These are phyloP conservation scores for Misgurnus mizolepis DNA, from an alignment of 2,113 vertebrate species.

Conservation along the genomic window DNA sequence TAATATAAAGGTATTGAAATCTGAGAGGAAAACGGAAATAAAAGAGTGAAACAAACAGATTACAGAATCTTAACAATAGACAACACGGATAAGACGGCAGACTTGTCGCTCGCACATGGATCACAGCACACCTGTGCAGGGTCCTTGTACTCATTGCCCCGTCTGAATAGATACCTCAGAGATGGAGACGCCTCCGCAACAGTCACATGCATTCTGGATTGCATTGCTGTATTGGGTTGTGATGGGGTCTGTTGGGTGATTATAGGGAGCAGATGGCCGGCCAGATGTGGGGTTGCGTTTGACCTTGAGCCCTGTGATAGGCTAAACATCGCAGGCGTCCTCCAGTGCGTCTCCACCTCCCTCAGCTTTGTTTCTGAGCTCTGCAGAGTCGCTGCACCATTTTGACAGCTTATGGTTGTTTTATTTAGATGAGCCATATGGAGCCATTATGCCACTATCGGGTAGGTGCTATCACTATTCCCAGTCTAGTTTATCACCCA, in stretches of 20 bases:
- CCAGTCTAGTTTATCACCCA: neutral
- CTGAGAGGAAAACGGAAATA: neutral
- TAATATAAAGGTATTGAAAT: slow-evolving; percentile 10
- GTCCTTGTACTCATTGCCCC: slow-evolving; percentile 10
- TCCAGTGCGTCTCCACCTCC: slow-evolving; percentile 26
- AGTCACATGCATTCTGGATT: slow-evolving; percentile 9
- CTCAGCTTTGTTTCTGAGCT: neutral
- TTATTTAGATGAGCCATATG: slow-evolving; percentile 41
- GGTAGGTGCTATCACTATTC: slow-evolving; percentile 11
- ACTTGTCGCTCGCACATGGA: neutral
- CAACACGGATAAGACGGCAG: slow-evolving; percentile 3
- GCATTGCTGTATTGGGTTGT: slow-evolving; percentile 34
- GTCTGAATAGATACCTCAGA: neutral
- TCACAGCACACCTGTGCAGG: slow-evolving; percentile 20
- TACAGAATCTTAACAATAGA: neutral
- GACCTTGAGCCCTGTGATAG: slow-evolving; percentile 67
- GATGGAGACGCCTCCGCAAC: slow-evolving; percentile 45
- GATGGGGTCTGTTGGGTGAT: slow-evolving; percentile 63
- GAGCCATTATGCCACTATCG: slow-evolving; percentile 16
- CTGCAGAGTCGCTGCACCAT: neutral
- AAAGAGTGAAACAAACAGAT: slow-evolving; percentile 25
- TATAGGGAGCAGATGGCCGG: slow-evolving; percentile 70
- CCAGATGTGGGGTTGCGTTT: slow-evolving; percentile 67
- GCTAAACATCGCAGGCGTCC: slow-evolving; percentile 49
- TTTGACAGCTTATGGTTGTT: slow-evolving; percentile 40